Percentiles rank a stretch among this genome's conserved stretches.
phyloP scores from a whole-genome alignment of 2,797 vertebrate genomes.

The Tiaroga cobitis region DNA sequence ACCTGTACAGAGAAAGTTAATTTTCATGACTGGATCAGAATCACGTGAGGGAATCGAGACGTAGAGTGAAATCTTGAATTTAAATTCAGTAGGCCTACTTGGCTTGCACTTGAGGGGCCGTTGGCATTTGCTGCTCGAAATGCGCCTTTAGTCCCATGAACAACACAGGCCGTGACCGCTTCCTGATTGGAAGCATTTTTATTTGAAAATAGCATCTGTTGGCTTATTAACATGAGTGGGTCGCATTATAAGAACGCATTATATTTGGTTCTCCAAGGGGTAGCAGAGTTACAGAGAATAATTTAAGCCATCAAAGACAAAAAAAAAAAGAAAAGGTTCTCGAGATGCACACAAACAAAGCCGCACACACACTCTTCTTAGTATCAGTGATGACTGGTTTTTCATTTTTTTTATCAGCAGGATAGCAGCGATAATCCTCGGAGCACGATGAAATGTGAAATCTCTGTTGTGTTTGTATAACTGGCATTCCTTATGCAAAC shows the following conservation, averaged over 20 bases:
- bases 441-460: slow-evolving; percentile 37
- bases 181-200: slow-evolving; percentile 1
- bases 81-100: background rate
- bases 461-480: slow-evolving; percentile 46
- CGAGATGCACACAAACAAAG: background rate
- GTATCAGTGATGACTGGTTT: background rate
- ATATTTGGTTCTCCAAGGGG: slow-evolving; percentile 7
- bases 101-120: background rate
- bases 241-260: background rate
- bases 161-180: background rate
- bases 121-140: background rate
- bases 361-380: background rate
- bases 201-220: background rate
- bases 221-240: slow-evolving; percentile 12
- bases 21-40: background rate
- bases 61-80: background rate
- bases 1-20: background rate
- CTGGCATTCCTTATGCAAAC: slow-evolving; percentile 59
- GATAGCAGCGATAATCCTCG: background rate
- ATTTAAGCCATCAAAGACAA: background rate
- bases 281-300: background rate
- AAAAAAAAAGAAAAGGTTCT: background rate
- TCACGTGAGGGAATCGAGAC: background rate
- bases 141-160: background rate
- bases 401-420: background rate